Base-by-base conservation (phyloP, 2,888 invertebrate genomes). In the Eubasilissa splendida region DNA sequence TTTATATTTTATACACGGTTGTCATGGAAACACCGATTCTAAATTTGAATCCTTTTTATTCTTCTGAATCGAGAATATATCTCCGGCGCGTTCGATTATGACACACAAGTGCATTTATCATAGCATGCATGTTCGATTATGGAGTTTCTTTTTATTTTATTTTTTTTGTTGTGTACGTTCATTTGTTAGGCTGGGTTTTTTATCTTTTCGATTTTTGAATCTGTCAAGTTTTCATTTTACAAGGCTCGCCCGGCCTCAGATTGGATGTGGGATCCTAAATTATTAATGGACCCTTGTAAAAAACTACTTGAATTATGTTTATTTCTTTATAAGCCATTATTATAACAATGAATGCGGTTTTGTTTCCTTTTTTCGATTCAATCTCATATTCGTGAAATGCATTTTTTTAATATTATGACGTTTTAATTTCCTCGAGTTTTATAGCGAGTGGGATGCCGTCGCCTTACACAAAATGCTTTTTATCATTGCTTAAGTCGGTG, bases 1-100 rank as follows among this genome's bases (percentile, higher is more conserved):
- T 83, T 83, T 83, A 83, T 81, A 83, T 81, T 83, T 83, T 83
- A 80, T 83, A 74, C 77, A 83, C 83, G 83, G 83, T 83, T 83
- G 83, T 83, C 83, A 81, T 83, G 81, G 83, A 56, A 77, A 83
- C 83, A 65, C 79, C 60, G 80, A 63, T 83, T 83, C 79, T 74
- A 81, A 83, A 79, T 83, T 81, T 77, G 68, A 70, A 70, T 82
- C 70, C 76, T 79, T 82, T 82, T 70, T 66, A 42, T 66, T 76
- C 76, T 80, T 56, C n/a, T 74, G 68, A n/a, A 76, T 76, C 58
- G 42, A 66, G 52, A 14, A 58, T 63, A 70, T 65, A 50, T 80
- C 42, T 74, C 73, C 65, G 63, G 73, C 77, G 75, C 66, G 82
- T 80, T 82, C 83, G 83, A 83, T 83, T 82, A 80, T 83, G 82